Percentiles rank a stretch among this genome's conserved stretches.
phyloP scores from a whole-genome alignment of 2,113 vertebrate species.

The Glaucomys volans region DNA sequence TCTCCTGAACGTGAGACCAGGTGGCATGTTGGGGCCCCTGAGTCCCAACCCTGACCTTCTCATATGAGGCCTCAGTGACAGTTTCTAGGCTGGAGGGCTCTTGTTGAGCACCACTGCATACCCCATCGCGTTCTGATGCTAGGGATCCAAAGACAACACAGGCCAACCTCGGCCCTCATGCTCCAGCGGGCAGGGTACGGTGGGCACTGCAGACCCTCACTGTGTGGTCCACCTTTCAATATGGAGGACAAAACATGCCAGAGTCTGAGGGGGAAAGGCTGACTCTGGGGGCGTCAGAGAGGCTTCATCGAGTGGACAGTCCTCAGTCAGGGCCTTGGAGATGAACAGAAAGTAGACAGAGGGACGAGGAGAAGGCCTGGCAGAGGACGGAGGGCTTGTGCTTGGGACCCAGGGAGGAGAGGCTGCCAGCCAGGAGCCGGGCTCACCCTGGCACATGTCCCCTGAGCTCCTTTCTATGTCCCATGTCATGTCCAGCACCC shows the following conservation, averaged over 20 bases:
- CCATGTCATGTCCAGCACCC: accelerated
- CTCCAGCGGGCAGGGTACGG: accelerated
- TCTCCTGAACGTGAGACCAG: not conserved
- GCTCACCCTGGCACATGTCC: accelerated
- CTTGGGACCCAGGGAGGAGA: not conserved
- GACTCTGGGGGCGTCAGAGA: not conserved
- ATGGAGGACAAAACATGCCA: accelerated
- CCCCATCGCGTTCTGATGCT: not conserved
- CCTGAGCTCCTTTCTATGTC: accelerated
- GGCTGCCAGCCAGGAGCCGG: not conserved
- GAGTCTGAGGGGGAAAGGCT: not conserved
- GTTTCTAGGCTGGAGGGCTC: not conserved
- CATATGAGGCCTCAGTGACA: accelerated
- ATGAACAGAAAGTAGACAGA: not conserved
- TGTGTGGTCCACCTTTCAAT: accelerated
- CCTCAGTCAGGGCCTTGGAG: not conserved
- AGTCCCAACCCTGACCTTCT: not conserved
- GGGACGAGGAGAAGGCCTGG: not conserved
- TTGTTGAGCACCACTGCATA: accelerated
- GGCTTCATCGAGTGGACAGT: not conserved
- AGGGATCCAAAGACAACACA: not conserved
- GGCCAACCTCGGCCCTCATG: not conserved
- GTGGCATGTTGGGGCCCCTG: not conserved
- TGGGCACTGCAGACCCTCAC: not conserved
- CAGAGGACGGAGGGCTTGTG: accelerated